These are phyloP conservation scores for Danaus plexippus DNA, from an alignment of 1,140 invertebrate genomes.

Conservation along the genomic window DNA sequence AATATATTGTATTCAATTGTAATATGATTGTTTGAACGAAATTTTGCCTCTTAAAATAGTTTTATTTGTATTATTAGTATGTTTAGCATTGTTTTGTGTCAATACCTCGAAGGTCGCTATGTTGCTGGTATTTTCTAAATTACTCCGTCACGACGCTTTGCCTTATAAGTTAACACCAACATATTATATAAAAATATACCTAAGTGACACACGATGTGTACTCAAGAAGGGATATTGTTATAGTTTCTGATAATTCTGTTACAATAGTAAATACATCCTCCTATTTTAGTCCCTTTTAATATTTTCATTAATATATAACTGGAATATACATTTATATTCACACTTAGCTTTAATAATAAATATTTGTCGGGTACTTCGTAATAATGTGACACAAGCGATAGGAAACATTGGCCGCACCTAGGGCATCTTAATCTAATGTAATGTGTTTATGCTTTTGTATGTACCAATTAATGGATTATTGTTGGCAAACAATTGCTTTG, in stretches of 20 bases:
- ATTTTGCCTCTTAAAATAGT: slow-evolving; percentile 16
- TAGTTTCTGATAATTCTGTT: not conserved
- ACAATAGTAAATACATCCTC: no score
- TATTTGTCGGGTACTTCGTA: no score
- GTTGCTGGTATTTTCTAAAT: slow-evolving; percentile 30
- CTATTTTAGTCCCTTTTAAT: no score
- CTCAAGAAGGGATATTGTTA: not conserved
- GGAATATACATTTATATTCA: no score
- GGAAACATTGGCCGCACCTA: slow-evolving; percentile 3
- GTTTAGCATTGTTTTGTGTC: slow-evolving; percentile 17
- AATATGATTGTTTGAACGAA: slow-evolving; percentile 9
- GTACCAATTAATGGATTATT: slow-evolving; percentile 8
- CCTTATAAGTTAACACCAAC: slow-evolving; percentile 9
- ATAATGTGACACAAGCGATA: no score
- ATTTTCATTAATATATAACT: no score
- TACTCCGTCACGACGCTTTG: slow-evolving; percentile 28
- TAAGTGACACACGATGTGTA: not conserved
- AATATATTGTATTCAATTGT: no score
- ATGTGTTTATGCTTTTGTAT: slow-evolving; percentile 4
- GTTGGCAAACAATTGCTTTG: no score
- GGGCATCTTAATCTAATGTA: slow-evolving; percentile 3
- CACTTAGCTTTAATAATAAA: no score
- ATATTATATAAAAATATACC: not conserved
- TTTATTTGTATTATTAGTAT: slow-evolving; percentile 10
- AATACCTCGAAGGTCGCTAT: slow-evolving; percentile 24